Evolutionary conservation across 2,888 invertebrate genomes (phyloP).

Genomic region (Melangyna quadrimaculata): DNA sequence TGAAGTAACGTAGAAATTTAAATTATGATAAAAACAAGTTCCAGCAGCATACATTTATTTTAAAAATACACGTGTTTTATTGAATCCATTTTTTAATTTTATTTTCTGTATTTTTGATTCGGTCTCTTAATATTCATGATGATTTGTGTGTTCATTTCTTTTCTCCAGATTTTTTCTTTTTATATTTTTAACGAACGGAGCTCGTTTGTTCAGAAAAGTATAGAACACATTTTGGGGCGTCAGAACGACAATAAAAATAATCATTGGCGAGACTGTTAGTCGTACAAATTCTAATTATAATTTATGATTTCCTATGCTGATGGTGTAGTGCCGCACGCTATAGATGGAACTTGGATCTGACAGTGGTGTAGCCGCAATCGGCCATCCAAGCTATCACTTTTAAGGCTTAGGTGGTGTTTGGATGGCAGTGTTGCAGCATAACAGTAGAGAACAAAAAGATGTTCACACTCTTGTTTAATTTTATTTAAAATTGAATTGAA

Average conservation of each 20-base stretch:
- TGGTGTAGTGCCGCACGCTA: conserved; percentile 9
- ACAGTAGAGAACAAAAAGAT: not conserved
- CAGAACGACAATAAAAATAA: conserved; percentile 64
- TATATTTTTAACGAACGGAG: conserved; percentile 32
- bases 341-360: not conserved
- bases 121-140: not conserved
- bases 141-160: conserved; percentile 25
- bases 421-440: not conserved
- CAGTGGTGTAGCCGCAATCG: conserved; percentile 1
- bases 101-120: not conserved
- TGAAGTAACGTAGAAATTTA: not conserved
- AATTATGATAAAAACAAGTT: conserved; percentile 34
- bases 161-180: conserved; percentile 15
- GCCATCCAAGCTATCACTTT: not conserved
- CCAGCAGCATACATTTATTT: conserved; percentile 5
- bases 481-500: no score
- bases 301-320: conserved; percentile 67
- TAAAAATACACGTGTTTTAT: conserved; percentile 27
- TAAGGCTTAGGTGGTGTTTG: not conserved
- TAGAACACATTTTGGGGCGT: conserved; percentile 62
- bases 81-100: conserved; percentile 29
- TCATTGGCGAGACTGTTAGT: conserved; percentile 67
- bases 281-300: conserved; percentile 70
- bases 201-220: conserved; percentile 53
- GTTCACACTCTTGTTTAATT: not conserved